phyloP scores from a whole-genome alignment of 2,888 invertebrate genomes.

The Ariolimax columbianus region DNA sequence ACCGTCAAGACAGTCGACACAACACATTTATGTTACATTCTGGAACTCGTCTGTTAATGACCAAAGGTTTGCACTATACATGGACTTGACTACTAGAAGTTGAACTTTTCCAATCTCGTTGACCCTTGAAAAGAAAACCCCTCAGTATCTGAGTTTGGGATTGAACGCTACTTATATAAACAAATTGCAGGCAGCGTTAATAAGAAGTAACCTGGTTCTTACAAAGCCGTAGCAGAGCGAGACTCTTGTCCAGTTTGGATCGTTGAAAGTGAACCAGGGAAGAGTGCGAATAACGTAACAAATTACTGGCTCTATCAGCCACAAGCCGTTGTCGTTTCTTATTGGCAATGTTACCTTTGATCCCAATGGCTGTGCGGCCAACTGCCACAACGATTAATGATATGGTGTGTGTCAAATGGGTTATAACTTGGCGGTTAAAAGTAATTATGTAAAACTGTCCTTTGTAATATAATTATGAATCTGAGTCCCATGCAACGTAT shows the following conservation, averaged over 20 bases:
- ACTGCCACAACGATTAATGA: not conserved
- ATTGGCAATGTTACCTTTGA: not conserved
- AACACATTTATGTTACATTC: too few species aligned
- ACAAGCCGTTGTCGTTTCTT: not conserved
- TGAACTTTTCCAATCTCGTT: not conserved
- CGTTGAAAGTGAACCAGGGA: not conserved
- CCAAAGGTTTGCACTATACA: too few species aligned
- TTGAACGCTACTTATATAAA: conserved; percentile 10
- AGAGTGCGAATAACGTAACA: not conserved
- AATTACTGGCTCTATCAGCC: not conserved
- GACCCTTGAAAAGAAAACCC: not conserved
- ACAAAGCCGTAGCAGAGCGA: not conserved
- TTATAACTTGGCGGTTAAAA: not conserved
- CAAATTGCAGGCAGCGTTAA: conserved; percentile 5
- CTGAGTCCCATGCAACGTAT: too few species aligned
- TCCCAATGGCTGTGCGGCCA: not conserved
- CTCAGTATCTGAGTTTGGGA: not conserved
- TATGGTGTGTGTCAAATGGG: not conserved
- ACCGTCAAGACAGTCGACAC: too few species aligned
- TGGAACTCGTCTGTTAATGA: too few species aligned
- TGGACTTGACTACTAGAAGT: not conserved
- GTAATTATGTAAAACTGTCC: not conserved
- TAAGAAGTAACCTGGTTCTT: not conserved
- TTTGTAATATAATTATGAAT: not conserved
- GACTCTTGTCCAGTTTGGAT: not conserved